Base-by-base conservation (phyloP, 2,888 invertebrate genomes). In the Antheraea assamensis region DNA sequence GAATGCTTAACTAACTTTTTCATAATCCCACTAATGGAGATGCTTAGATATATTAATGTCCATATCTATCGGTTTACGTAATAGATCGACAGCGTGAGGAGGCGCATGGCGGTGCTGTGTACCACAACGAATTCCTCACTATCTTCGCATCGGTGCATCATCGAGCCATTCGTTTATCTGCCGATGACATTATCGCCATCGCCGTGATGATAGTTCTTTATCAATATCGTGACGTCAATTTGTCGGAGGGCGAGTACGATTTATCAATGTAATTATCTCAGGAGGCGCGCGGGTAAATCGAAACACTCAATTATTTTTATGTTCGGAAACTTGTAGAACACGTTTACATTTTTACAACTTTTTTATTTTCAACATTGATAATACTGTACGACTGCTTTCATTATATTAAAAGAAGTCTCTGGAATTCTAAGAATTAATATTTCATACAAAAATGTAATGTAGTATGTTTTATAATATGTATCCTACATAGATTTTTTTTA, bases 201-300 rank as follows among this genome's bases (percentile, higher is more conserved):
- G 73, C 55, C 71, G 70, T 70, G 80, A 77, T 76, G 78, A 76
- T 78, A 81, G 66, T 78, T 78, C 82, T 80, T 74, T 73, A 76
- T 83, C 79, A 79, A 74, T 71, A 75, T 74, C 70, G 76, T 64
- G 70, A 55, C 72, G 74, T 74, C 81, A 78, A 85, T 87, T 85
- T 85, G 84, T 85, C 85, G 76, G 75, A 75, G 76, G 75, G 76
- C 75, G 72, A 74, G 74, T 74, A 76, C 77, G 72, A 85, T 85
- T 81, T 81, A 79, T 84, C 80, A 81, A 81, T 79, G 83, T 84
- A 85, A 86, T 85, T 83, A 86, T 82, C 80, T 55, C 30, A n/a
- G 17, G 76, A 74, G 75, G 58, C 70, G 74, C 72, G 73, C 72
- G 73, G 74, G 64, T 71, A 73, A 72, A 73, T 74, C 55, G 71